phyloP scores from a whole-genome alignment of 2,888 invertebrate species.

The Odontocolon sp. region DNA sequence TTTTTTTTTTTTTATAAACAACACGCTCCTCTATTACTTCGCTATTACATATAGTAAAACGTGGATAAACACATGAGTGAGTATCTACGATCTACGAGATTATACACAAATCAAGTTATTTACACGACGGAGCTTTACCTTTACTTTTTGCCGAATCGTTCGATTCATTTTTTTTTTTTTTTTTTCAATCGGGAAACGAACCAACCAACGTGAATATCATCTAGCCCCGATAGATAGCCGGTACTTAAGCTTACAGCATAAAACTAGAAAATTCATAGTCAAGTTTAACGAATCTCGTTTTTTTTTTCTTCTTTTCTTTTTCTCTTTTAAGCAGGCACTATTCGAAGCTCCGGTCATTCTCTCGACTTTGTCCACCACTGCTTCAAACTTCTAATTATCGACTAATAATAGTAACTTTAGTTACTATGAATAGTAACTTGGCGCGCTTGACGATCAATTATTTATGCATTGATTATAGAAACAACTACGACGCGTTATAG shows the following conservation, averaged over 20 bases:
- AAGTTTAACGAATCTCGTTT: conserved; percentile 40
- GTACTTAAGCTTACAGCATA: conserved; percentile 55
- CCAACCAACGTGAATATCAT: conserved; percentile 19
- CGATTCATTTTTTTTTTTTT: not conserved
- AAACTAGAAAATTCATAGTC: conserved; percentile 60
- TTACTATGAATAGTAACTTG: conserved; percentile 42
- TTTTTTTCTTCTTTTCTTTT: conserved; percentile 6
- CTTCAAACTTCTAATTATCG: conserved; percentile 45
- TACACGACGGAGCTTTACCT: conserved; percentile 48
- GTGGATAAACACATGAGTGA: conserved; percentile 40
- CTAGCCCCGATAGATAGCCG: conserved; percentile 25
- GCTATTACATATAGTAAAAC: conserved; percentile 34
- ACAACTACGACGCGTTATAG: conserved; percentile 33
- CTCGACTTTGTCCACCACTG: conserved; percentile 45
- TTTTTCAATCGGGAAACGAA: too few relatives aligned
- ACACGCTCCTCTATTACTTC: conserved; percentile 29
- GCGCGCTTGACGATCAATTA: conserved; percentile 38
- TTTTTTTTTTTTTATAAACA: conserved; percentile 25
- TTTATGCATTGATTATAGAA: conserved; percentile 32
- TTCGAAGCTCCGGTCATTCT: conserved; percentile 76
- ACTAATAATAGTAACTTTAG: conserved; percentile 14
- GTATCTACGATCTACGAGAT: conserved; percentile 43
- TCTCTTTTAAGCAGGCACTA: conserved; percentile 78
- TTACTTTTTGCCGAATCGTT: conserved; percentile 1
- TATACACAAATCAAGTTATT: conserved; percentile 53